These are phyloP conservation scores for Microcebus tavaratra DNA, from an alignment of 2,113 vertebrate species.

Conservation along the genomic window DNA sequence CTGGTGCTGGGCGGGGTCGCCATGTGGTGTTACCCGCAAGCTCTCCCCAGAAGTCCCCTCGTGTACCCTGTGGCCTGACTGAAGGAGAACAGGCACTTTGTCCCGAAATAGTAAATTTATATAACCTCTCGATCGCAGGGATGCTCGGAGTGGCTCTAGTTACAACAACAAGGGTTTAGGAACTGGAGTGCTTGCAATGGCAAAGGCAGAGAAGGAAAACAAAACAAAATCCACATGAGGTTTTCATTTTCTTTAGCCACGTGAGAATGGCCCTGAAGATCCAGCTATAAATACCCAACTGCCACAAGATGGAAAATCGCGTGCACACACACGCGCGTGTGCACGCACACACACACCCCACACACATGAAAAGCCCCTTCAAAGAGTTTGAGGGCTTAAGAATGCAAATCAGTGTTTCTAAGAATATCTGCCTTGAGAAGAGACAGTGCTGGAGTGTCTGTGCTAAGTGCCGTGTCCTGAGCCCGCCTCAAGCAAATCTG, in stretches of 20 bases:
- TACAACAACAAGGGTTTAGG: constrained; percentile 61
- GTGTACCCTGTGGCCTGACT: not conserved
- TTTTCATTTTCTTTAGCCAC: constrained; percentile 74
- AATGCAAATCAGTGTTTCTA: constrained; percentile 6
- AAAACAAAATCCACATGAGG: constrained; percentile 75
- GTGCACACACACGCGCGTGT: not conserved
- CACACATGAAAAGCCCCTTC: not conserved
- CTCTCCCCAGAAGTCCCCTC: not conserved
- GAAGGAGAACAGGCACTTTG: constrained; percentile 15
- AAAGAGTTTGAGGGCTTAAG: not conserved
- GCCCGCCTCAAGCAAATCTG: not conserved
- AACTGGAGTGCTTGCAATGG: constrained; percentile 33
- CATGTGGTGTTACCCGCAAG: not conserved
- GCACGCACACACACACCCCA: not conserved
- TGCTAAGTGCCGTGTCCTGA: not conserved
- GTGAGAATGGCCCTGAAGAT: constrained; percentile 69
- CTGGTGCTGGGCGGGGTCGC: not conserved
- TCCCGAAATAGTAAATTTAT: constrained; percentile 64
- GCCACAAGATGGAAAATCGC: constrained; percentile 56
- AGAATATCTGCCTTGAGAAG: not conserved
- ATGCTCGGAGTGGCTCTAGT: constrained; percentile 48
- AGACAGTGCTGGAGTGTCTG: not conserved
- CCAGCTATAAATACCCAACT: constrained; percentile 75
- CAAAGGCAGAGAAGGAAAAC: constrained; percentile 56
- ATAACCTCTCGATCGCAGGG: constrained; percentile 39